Evolutionary conservation across 2,888 invertebrate species (phyloP), one percentile per base, ranked within the genome.

Genomic region (Trilocha varians): DNA sequence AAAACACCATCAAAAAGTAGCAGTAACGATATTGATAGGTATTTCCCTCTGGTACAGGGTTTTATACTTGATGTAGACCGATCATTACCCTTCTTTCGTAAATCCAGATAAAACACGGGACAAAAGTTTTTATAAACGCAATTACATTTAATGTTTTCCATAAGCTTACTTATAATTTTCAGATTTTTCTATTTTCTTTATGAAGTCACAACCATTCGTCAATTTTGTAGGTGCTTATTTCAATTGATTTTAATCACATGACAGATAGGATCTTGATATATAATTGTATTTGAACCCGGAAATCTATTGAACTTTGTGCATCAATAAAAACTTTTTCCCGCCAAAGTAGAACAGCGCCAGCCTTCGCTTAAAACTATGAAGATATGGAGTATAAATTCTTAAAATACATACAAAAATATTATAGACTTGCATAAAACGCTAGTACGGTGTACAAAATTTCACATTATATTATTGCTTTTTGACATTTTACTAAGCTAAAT

Each of bases 401-500:
- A 83, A 85, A 79, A 84, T 83, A 85, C 85, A 82, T 84, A 85
- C 66, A 84, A 85, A 85, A 85, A 85, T 85, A 85, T 79, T 70
- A 80, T 15, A 70, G 76, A 70, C 25, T 25, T 25, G 25, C 25
- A 25, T 25, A 25, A 73, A 77, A 73, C 62, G 59, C 72, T 58
- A 73, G 70, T 67, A 55, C 64, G 68, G 62, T 67, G 69, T 64
- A 70, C 69, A 54, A 54, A 68, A 76, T 70, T 68, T 79, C 78
- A 78, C 76, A 78, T 70, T 68, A 72, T 53, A 61, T 69, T 83
- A 83, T 83, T 84, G 83, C 84, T 84, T 82, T 53, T 70, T 62
- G 67, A 60, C 70, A 66, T 55, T 64, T 65, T 55, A 63, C 66
- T 70, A 68, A 56, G 55, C 48, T 46, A 47, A n/a, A 59, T 52